Evolutionary conservation across 2,797 vertebrate genomes (phyloP), one percentile per base, ranked within the genome.

Genomic region (Bradypodion ventrale): DNA sequence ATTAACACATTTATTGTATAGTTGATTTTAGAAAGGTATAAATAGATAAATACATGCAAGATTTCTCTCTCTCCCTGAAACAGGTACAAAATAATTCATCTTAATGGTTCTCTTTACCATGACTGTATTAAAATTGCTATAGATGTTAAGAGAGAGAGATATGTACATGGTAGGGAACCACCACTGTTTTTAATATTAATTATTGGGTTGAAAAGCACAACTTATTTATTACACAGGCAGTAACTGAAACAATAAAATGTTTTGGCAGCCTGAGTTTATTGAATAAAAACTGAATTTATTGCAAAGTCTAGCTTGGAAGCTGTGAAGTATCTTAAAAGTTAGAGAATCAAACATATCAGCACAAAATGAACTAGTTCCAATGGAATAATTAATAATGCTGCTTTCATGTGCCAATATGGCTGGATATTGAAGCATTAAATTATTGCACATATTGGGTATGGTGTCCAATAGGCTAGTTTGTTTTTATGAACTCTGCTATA

Each of bases 331-430:
- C 87, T 7, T 85, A 49, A 80, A 79, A 68, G 87, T 89, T 84
- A 88, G 12, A 63, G 35, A 80, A 44, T 80, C 83, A 86, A 40
- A 37, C 65, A 25, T 81, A 83, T 62, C 12, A 56, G 87, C 74
- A 85, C 65, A 83, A 82, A 46, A 83, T 79, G 66, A 88, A 89
- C 56, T 83, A 83, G 66, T 87, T 56, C 62, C 83, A 74, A 80
- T 85, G 82, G 35, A 87, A 52, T 40, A 73, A 74, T 72, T 32
- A 89, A 86, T 88, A 87, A 80, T 85, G 90, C 83, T 86, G 40
- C 40, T 88, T 56, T 62, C 56, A 42, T 77, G 37, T 42, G 29
- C 13, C 16, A 12, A 29, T 59, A 37, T 27, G 25, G 49, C 35
- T 68, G 21, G 44, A 83, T 79, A 1, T 87, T 90, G 68, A 85